Percentiles rank a stretch among this genome's conserved stretches.
phyloP scores from a whole-genome alignment of 2,113 vertebrate species.

The Ageneiosus marmoratus region DNA sequence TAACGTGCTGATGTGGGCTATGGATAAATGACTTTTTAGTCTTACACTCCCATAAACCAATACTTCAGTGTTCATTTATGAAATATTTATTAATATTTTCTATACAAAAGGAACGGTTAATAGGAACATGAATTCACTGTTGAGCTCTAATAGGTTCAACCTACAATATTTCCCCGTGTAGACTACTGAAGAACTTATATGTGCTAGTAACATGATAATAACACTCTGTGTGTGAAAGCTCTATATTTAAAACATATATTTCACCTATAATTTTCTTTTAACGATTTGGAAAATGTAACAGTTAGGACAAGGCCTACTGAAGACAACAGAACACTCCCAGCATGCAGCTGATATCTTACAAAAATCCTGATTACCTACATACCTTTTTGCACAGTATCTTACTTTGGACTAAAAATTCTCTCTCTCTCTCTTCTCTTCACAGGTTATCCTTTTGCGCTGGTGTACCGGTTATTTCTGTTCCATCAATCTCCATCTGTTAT shows the following conservation, averaged over 20 bases:
- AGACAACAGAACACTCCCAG: background rate
- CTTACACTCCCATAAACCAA: background rate
- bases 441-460: slow-evolving; percentile 93
- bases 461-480: slow-evolving; percentile 88
- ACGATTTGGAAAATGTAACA: no score
- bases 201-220: background rate
- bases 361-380: background rate
- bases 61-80: background rate
- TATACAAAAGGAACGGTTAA: background rate
- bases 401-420: background rate
- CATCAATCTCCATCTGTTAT: slow-evolving; percentile 84
- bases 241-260: background rate
- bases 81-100: background rate
- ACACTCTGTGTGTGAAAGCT: background rate
- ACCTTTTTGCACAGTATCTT: background rate
- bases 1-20: background rate
- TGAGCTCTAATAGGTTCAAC: background rate
- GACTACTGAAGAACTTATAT: background rate
- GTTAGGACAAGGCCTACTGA: background rate
- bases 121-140: background rate
- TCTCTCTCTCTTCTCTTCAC: slow-evolving; percentile 35
- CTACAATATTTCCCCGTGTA: background rate
- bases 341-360: background rate
- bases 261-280: background rate
- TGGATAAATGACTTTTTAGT: background rate